These are phyloP conservation scores for Arvicanthis niloticus DNA, from an alignment of 2,113 vertebrate genomes.

Conservation along the genomic window DNA sequence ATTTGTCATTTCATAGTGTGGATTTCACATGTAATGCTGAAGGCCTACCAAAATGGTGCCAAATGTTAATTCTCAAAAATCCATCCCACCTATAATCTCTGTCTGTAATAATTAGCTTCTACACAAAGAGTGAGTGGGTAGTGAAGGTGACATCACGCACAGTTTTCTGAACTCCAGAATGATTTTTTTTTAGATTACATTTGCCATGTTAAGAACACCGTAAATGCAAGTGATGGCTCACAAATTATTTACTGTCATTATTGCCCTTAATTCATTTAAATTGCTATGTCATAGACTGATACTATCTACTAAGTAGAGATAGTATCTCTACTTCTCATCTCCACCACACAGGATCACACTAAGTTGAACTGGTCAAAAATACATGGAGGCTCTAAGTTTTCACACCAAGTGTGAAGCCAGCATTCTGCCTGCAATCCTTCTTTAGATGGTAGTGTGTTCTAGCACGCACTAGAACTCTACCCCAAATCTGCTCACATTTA, in stretches of 20 bases:
- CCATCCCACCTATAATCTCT: slow-evolving; percentile 43
- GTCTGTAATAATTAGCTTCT: neutral
- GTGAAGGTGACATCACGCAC: neutral
- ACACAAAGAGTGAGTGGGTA: neutral
- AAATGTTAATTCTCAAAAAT: slow-evolving; percentile 61
- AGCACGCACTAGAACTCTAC: neutral
- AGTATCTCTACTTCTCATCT: neutral
- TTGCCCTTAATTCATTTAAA: slow-evolving; percentile 39
- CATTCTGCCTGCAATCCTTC: neutral
- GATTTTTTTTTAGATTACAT: slow-evolving; percentile 51
- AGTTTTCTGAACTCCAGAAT: slow-evolving; percentile 47
- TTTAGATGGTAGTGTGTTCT: neutral
- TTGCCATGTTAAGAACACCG: slow-evolving; percentile 44
- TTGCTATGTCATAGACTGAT: neutral
- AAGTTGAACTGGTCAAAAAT: slow-evolving; percentile 29
- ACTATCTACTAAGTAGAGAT: too few relatives aligned
- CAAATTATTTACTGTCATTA: slow-evolving; percentile 34
- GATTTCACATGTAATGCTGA: slow-evolving; percentile 3
- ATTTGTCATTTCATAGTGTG: slow-evolving; percentile 40
- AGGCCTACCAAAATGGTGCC: neutral
- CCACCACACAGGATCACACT: neutral
- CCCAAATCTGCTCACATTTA: neutral
- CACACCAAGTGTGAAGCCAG: neutral
- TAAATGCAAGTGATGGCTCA: slow-evolving; percentile 39
- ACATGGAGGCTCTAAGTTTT: neutral